Percentiles rank a stretch among this genome's conserved stretches.
Conservation (phyloP, 2,888 invertebrate species). For the Drosophila greeni region DNA sequence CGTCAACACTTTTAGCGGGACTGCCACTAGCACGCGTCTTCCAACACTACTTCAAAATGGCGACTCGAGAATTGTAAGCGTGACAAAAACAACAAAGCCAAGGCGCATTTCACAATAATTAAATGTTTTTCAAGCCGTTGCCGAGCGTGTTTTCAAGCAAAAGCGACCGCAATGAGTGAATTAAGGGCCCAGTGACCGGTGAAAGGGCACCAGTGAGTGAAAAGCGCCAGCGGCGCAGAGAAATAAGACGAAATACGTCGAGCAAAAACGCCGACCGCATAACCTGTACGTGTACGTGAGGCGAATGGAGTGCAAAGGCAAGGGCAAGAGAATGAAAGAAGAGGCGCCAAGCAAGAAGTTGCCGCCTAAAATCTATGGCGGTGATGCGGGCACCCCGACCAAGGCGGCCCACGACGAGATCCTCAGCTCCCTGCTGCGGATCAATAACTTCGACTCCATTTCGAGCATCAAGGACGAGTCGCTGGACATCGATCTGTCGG, state of each 20-base stretch:
- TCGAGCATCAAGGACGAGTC: constrained; percentile 78
- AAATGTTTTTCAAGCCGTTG: constrained; percentile 48
- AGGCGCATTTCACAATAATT: constrained; percentile 77
- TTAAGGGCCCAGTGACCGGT: constrained; percentile 40
- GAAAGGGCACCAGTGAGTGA: constrained; percentile 38
- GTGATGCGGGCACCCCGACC: constrained; percentile 68
- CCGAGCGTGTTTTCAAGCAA: constrained; percentile 29
- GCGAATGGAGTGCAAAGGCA: constrained; percentile 73
- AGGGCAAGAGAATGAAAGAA: constrained; percentile 75
- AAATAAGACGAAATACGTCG: constrained; percentile 34
- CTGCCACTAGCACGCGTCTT: constrained; percentile 25
- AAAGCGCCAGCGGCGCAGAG: constrained; percentile 31
- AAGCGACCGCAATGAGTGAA: constrained; percentile 52
- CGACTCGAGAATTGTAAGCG: constrained; percentile 70
- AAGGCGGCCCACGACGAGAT: constrained; percentile 76
- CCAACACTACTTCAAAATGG: constrained; percentile 62
- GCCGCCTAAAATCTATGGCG: constrained; percentile 77
- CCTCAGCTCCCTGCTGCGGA: constrained; percentile 75
- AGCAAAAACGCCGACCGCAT: constrained; percentile 74
- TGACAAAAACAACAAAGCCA: constrained; percentile 75
- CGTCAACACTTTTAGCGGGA: constrained; percentile 9
- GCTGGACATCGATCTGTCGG: constrained; percentile 77
- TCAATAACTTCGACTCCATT: constrained; percentile 78
- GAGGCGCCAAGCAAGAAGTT: constrained; percentile 78
- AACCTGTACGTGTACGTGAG: constrained; percentile 75